Base-by-base conservation (phyloP, 2,113 vertebrate species). In the Dromaius novaehollandiae region DNA sequence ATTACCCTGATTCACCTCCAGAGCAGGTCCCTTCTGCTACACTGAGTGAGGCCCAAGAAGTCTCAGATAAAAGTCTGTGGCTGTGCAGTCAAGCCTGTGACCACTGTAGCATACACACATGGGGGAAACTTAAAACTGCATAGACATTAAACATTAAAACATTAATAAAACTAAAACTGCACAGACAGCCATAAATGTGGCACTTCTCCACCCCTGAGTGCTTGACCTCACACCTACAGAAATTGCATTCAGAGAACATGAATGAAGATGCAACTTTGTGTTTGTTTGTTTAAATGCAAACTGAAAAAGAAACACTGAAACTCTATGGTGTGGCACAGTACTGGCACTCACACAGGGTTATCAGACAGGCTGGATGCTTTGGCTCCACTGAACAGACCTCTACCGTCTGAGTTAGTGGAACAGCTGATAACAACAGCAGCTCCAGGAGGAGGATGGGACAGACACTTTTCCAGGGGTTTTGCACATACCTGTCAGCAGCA, bases 101-200 rank as follows among this genome's bases (percentile, higher is more conserved):
- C 13, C 1, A 2, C 28, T 13, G 19, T 13, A 34, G 40, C 20
- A 17, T n/a, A 73, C 28, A 16, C 0, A 2, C 16, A 6, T 24
- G 20, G 42, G 64, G 55, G 42, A 48, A 13, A 19, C 22, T 18
- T 58, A 34, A 34, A 28, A 64, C n/a, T 32, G 30, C 30, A 7
- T 32, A 32, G 56, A 34, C 56, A 34, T 18, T 34, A 60, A 60
- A 60, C 56, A 34, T 19, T 32, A 34, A 58, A 34, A 58, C 56
- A 30, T 58, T 58, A 58, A 32, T 17, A 32, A 60, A 60, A 32
- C 56, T 60, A 60, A 30, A 65, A 79, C 1, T 4, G 65, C 42
- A 30, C 1, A 21, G 65, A 64, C 9, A 90, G 34, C 55, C 3
- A 2, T 13, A 63, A 28, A 53, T 3, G 22, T 40, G 56, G 65